Percentiles rank a stretch among this genome's conserved stretches.
Conservation (phyloP, 2,113 vertebrate genomes). For the Bettongia penicillata region DNA sequence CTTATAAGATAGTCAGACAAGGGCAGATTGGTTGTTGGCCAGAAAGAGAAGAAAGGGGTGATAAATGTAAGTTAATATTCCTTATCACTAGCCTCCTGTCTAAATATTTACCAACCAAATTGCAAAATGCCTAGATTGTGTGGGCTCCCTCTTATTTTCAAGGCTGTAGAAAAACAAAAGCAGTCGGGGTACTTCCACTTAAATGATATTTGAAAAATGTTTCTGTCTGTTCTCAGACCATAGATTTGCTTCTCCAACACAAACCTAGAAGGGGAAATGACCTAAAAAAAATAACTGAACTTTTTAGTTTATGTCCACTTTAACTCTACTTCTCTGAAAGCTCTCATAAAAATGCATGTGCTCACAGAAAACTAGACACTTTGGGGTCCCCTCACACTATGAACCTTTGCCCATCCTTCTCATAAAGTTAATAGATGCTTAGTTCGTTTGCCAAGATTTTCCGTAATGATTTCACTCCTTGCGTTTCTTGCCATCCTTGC, state of each 20-base stretch:
- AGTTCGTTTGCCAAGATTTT: background rate
- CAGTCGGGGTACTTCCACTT: background rate
- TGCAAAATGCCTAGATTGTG: background rate
- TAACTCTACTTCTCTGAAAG: background rate
- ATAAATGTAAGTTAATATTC: background rate
- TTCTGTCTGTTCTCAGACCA: background rate
- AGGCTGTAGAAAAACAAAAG: background rate
- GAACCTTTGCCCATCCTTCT: background rate
- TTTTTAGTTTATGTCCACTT: background rate
- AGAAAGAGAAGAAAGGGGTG: background rate
- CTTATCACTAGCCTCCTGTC: background rate
- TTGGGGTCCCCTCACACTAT: background rate
- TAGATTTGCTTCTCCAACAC: background rate
- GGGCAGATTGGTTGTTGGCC: background rate
- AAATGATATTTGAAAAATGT: background rate
- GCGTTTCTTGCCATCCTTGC: background rate
- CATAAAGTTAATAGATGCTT: background rate
- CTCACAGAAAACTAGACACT: background rate
- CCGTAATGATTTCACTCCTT: background rate
- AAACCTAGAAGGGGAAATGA: background rate
- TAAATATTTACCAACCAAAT: background rate
- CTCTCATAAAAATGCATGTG: background rate
- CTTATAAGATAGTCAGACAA: background rate
- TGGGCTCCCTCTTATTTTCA: background rate
- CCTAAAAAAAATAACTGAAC: background rate